Base-by-base conservation (phyloP, 2,888 invertebrate species). In the Allolobophora icterica region DNA sequence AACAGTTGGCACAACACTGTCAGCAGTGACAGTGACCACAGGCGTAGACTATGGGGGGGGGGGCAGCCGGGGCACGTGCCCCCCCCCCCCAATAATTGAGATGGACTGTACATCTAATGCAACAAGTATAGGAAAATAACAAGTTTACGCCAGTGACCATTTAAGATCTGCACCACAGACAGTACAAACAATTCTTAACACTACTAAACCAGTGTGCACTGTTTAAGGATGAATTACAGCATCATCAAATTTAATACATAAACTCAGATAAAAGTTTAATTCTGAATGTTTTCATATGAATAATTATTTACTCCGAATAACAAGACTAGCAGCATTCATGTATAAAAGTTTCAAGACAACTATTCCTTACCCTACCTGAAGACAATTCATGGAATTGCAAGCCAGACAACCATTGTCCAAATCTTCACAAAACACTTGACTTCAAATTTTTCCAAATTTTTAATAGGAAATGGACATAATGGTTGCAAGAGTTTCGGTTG, bases 161-260 rank as follows among this genome's bases (percentile, higher is more conserved):
- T n/a, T 30, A n/a, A 71, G 71, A 71, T 11, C 71, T 71, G 11
- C 30, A 71, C n/a, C 8, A 71, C n/a, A 71, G 5, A 17, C 71
- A 71, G 71, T n/a, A 71, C n/a, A n/a, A 71, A 71, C 71, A 71
- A 71, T 71, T 30, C 71, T 71, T 71, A 71, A 71, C n/a, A 71
- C 71, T 13, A 71, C 30, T 58, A 11, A 24, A 17, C 30, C 71
- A 71, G 71, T 71, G 30, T 71, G 71, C n/a, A 71, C 71, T 71
- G 13, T n/a, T n/a, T n/a, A n/a, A 8, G 13, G 71, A 71, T 17
- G 11, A 71, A n/a, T 71, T n/a, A n/a, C 71, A 71, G 17, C 71
- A n/a, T 71, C 8, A 71, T 11, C n/a, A 71, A 71, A 71, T 71
- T 71, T 11, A 30, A 71, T 8, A n/a, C 30, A 30, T 6, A n/a